These are phyloP conservation scores for Nomada fabriciana DNA, from an alignment of 2,888 invertebrate genomes.

Conservation along the genomic window DNA sequence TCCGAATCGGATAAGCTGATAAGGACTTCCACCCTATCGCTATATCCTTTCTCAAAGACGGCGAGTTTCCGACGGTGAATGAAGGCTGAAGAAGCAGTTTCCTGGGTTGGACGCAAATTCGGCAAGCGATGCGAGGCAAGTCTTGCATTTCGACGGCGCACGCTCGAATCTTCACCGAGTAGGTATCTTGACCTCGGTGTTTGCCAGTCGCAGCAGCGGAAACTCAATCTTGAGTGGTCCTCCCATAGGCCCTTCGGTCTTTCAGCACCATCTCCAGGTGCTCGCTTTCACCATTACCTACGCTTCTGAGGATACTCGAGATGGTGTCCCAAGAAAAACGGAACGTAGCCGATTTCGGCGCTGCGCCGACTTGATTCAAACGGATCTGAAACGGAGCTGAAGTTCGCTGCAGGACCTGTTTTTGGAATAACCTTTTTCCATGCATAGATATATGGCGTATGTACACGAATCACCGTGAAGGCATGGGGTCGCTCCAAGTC, in stretches of 20 bases:
- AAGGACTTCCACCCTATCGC: background rate
- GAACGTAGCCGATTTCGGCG: slow-evolving; percentile 13
- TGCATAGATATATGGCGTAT: background rate
- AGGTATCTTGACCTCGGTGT: slow-evolving; percentile 68
- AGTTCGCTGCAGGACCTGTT: slow-evolving; percentile 3
- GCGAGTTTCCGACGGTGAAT: slow-evolving; percentile 8
- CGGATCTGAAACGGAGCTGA: slow-evolving; percentile 40
- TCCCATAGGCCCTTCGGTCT: slow-evolving; percentile 51
- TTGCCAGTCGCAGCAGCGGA: slow-evolving; percentile 58
- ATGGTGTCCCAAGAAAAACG: slow-evolving; percentile 59
- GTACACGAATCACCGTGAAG: no score
- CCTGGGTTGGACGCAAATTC: slow-evolving; percentile 48
- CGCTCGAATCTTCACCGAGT: slow-evolving; percentile 48
- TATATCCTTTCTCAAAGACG: background rate
- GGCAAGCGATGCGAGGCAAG: slow-evolving; percentile 29
- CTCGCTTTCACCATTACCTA: background rate
- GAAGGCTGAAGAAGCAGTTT: slow-evolving; percentile 28
- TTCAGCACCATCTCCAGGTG: slow-evolving; percentile 49
- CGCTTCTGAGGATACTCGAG: slow-evolving; percentile 37
- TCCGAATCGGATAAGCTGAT: background rate
- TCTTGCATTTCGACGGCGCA: slow-evolving; percentile 49
- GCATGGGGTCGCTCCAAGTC: slow-evolving; percentile 21
- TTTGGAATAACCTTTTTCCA: slow-evolving; percentile 9
- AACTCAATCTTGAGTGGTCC: slow-evolving; percentile 66
- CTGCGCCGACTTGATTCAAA: background rate